phyloP scores from a whole-genome alignment of 2,113 vertebrate genomes.

The Ellobius talpinus region DNA sequence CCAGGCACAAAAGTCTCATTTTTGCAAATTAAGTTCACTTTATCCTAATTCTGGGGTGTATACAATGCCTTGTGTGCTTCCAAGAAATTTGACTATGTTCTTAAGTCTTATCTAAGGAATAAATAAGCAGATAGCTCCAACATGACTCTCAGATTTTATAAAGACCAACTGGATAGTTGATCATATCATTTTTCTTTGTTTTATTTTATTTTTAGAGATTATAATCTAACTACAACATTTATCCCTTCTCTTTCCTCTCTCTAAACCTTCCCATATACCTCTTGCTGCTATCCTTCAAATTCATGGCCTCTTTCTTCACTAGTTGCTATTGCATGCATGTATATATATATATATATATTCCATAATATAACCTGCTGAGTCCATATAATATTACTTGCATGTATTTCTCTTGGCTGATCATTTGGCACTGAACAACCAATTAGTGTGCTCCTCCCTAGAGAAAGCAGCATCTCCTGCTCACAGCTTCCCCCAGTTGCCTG shows the following conservation, averaged over 20 bases:
- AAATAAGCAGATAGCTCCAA: neutral
- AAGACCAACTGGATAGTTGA: neutral
- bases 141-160: neutral
- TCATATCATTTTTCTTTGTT: neutral
- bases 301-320: neutral
- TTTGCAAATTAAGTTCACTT: neutral
- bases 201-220: neutral
- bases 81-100: neutral
- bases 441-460: too few species aligned
- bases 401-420: neutral
- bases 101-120: neutral
- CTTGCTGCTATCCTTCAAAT: neutral
- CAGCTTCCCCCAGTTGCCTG: neutral
- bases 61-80: neutral
- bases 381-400: neutral
- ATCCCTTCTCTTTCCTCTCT: neutral
- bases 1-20: neutral
- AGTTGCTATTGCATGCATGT: neutral
- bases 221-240: neutral
- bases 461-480: neutral
- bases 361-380: neutral
- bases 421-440: neutral
- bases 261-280: neutral
- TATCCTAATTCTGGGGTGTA: neutral
- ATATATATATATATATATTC: neutral